Conservation (phyloP, 2,888 invertebrate species). For the Andrena bicolor region DNA sequence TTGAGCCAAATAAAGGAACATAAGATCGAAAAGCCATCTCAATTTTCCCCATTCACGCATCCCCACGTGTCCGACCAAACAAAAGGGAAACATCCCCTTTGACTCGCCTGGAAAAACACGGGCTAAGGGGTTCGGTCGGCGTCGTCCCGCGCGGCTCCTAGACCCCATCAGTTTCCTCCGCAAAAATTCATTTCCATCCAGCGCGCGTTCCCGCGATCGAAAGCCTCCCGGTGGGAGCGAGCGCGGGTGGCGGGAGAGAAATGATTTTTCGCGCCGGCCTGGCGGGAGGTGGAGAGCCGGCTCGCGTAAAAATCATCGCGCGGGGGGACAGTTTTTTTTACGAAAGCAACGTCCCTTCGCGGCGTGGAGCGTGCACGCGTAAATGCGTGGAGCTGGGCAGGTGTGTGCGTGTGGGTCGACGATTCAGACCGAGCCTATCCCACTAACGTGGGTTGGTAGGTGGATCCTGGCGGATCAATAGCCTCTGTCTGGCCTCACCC, state of each 20-base stretch:
- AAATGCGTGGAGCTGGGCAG: background rate
- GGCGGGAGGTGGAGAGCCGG: background rate
- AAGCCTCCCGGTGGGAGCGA: background rate
- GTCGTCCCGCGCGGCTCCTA: background rate
- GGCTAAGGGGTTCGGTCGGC: no score
- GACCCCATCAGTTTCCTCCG: background rate
- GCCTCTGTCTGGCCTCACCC: slow-evolving; percentile 84
- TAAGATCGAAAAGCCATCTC: no score
- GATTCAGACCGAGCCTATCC: slow-evolving; percentile 82
- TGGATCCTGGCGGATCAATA: slow-evolving; percentile 83
- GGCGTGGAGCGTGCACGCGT: slow-evolving; percentile 16
- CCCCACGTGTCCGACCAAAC: no score
- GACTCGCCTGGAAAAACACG: no score
- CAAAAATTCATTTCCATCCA: background rate
- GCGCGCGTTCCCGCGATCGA: background rate
- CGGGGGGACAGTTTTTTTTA: slow-evolving; percentile 27
- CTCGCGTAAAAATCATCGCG: slow-evolving; percentile 36
- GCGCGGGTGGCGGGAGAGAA: background rate
- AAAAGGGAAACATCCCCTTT: no score
- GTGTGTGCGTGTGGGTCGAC: slow-evolving; percentile 71
- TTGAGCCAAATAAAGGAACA: no score
- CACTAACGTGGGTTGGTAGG: slow-evolving; percentile 80
- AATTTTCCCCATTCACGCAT: no score
- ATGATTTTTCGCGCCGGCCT: slow-evolving; percentile 7
- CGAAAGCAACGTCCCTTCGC: slow-evolving; percentile 9